These are phyloP conservation scores for Falco punctatus DNA, from an alignment of 2,113 vertebrate species.

Conservation along the genomic window DNA sequence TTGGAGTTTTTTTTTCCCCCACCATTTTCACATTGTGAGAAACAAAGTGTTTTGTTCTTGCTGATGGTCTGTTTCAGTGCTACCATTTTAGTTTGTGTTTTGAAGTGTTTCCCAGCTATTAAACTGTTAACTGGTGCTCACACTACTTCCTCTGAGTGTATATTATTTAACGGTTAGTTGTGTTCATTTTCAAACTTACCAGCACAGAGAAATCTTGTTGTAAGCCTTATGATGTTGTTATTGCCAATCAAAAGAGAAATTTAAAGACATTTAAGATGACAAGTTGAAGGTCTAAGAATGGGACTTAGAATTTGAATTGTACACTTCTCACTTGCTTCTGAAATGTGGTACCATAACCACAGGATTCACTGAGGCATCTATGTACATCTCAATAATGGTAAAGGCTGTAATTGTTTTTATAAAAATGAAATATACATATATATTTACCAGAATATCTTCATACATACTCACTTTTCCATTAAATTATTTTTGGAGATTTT, in stretches of 20 bases:
- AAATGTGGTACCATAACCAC: background rate
- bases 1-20: background rate
- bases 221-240: background rate
- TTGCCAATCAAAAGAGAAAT: background rate
- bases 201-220: background rate
- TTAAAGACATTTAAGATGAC: rapidly evolving
- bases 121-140: background rate
- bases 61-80: background rate
- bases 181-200: background rate
- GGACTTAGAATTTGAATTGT: background rate
- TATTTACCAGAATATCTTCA: background rate
- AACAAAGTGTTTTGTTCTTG: background rate
- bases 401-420: background rate
- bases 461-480: background rate
- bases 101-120: background rate
- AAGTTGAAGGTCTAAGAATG: background rate
- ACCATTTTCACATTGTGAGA: background rate
- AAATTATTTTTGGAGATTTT: background rate
- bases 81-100: background rate
- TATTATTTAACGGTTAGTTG: background rate
- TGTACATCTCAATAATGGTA: background rate
- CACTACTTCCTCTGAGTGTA: background rate
- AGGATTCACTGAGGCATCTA: background rate
- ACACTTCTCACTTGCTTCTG: background rate
- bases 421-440: background rate